phyloP scores from a whole-genome alignment of 1,140 invertebrate genomes.

The Drosophila tsacasi region DNA sequence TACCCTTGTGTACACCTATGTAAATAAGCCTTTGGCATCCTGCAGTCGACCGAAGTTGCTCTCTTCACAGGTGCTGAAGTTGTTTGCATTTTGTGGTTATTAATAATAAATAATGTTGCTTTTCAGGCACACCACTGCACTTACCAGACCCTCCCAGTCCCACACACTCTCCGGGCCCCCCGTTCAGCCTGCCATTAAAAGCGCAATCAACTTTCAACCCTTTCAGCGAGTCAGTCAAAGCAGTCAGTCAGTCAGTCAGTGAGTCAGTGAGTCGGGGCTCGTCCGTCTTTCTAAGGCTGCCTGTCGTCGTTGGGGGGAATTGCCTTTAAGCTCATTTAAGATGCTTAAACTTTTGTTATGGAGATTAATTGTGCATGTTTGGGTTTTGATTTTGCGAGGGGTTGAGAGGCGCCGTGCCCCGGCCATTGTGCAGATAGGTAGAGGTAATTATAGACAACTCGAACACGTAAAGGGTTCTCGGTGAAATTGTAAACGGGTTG shows the following conservation, averaged over 20 bases:
- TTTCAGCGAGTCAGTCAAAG: slow-evolving; percentile 38
- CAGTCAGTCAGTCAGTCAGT: slow-evolving; percentile 9
- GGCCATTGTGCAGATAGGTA: slow-evolving; percentile 53
- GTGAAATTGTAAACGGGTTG: slow-evolving; percentile 38
- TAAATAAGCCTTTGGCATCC: slow-evolving; percentile 60
- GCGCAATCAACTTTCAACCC: slow-evolving; percentile 75
- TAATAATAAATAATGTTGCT: slow-evolving; percentile 81
- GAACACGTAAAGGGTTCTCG: slow-evolving; percentile 41
- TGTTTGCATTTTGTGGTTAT: slow-evolving; percentile 80
- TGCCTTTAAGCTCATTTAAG: slow-evolving; percentile 76
- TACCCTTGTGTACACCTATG: slow-evolving; percentile 25
- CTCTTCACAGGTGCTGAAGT: slow-evolving; percentile 59
- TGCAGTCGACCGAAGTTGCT: slow-evolving; percentile 39
- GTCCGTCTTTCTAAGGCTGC: slow-evolving; percentile 56
- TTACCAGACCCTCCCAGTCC: slow-evolving; percentile 1
- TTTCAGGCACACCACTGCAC: slow-evolving; percentile 66
- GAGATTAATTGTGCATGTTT: slow-evolving; percentile 72
- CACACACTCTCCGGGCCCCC: background rate
- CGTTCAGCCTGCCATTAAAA: slow-evolving; percentile 57
- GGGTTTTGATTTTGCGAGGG: slow-evolving; percentile 40
- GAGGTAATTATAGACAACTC: slow-evolving; percentile 69
- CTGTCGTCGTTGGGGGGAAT: slow-evolving; percentile 26
- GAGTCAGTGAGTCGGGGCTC: slow-evolving; percentile 2
- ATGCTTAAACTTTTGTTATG: slow-evolving; percentile 77
- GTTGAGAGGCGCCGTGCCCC: background rate